Evolutionary conservation across 2,797 vertebrate genomes (phyloP).

Genomic region (Champsocephalus gunnari): DNA sequence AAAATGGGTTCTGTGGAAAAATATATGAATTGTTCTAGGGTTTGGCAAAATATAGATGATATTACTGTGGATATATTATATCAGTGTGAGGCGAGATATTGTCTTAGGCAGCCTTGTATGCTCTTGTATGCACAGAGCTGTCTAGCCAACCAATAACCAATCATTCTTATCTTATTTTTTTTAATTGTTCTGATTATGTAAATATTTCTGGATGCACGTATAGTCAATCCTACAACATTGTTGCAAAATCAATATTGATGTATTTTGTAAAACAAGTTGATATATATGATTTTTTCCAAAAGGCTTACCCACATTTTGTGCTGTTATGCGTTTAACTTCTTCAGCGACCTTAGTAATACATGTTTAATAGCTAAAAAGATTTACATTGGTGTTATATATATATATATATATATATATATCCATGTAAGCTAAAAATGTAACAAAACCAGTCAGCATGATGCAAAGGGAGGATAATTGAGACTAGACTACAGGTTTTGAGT

Average conservation of each 20-base stretch:
- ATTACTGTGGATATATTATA: no score
- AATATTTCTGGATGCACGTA: background rate
- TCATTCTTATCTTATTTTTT: no score
- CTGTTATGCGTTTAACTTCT: background rate
- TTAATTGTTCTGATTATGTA: no score
- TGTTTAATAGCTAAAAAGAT: slow-evolving; percentile 1
- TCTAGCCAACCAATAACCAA: no score
- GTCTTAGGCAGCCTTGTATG: no score
- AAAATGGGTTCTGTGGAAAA: no score
- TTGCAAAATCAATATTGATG: background rate
- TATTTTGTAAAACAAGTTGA: background rate
- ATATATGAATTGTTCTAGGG: no score
- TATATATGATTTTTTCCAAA: background rate
- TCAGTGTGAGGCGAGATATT: no score
- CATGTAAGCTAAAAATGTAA: background rate
- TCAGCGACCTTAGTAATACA: background rate
- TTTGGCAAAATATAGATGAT: no score
- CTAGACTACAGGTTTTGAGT: slow-evolving; percentile 44
- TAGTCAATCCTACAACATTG: background rate
- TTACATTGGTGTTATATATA: background rate
- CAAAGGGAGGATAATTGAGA: slow-evolving; percentile 16
- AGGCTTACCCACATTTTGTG: background rate
- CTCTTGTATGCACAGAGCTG: no score
- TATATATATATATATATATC: background rate
- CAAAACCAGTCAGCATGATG: background rate